Conservation (phyloP, 2,113 vertebrate genomes). For the Cygnus buccinator region DNA sequence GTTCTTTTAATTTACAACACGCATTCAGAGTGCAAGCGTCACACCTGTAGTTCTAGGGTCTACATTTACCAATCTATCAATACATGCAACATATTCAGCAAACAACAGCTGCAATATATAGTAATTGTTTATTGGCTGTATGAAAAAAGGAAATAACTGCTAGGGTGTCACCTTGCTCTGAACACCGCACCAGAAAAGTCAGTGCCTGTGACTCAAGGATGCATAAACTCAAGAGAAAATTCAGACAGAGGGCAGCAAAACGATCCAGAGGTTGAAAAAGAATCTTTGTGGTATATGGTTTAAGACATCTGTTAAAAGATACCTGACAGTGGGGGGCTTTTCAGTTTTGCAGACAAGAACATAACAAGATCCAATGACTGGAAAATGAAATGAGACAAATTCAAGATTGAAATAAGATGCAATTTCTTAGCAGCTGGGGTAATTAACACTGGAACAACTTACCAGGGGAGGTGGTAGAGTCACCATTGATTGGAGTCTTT, state of each 20-base stretch:
- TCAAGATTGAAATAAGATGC: not conserved
- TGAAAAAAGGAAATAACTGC: not conserved
- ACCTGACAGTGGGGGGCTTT: not conserved
- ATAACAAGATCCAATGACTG: not conserved
- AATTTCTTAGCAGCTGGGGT: not conserved
- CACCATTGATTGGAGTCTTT: not conserved
- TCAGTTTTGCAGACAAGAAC: not conserved
- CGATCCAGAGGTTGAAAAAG: not conserved
- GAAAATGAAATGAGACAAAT: not conserved
- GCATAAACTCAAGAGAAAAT: not conserved
- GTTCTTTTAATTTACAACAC: not conserved
- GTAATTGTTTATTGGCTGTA: not conserved
- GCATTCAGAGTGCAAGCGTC: not conserved
- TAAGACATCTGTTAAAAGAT: not conserved
- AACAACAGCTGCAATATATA: not conserved
- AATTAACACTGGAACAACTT: not conserved
- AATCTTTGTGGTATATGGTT: not conserved
- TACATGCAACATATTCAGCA: not conserved
- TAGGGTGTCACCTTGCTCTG: not conserved
- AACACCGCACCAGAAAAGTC: not conserved
- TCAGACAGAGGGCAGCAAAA: not conserved
- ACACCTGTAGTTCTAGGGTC: not conserved
- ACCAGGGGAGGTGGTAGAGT: not conserved
- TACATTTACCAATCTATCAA: not conserved
- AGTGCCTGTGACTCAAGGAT: not conserved